A percentile compares a stretch with the other conserved stretches of the same genome.
Evolutionary conservation across 2,888 invertebrate genomes (phyloP).

Genomic region (Diachrysia chrysitis): DNA sequence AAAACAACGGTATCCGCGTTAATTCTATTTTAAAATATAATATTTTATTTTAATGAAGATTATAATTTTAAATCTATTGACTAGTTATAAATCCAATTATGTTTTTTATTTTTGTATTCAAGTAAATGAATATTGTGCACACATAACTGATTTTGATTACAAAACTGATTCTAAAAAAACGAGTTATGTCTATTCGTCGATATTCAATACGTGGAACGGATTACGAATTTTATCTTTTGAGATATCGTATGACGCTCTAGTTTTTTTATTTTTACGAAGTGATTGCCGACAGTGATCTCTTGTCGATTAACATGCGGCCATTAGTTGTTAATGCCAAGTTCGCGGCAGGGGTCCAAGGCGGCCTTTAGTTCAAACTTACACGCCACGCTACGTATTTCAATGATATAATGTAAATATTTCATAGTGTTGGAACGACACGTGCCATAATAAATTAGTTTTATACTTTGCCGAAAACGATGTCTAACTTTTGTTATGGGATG

Average conservation of each 20-base stretch:
- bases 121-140: neutral
- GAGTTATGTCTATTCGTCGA: constrained; percentile 60
- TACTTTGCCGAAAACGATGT: neutral
- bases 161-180: constrained; percentile 42
- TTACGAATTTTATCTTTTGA: constrained; percentile 69
- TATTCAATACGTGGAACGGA: constrained; percentile 72
- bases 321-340: constrained; percentile 73
- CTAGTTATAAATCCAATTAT: constrained; percentile 7
- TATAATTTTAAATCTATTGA: no score
- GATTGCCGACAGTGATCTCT: constrained; percentile 72
- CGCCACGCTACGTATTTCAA: constrained; percentile 42
- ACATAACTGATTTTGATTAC: constrained; percentile 42
- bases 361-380: constrained; percentile 59
- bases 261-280: constrained; percentile 64
- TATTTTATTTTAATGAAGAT: no score
- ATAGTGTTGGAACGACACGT: constrained; percentile 22
- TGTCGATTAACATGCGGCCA: constrained; percentile 76
- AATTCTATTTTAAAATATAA: no score
- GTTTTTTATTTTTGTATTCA: no score
- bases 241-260: constrained; percentile 69
- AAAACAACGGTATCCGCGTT: no score
- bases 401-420: constrained; percentile 47
- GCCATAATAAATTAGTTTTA: constrained; percentile 36
- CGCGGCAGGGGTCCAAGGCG: constrained; percentile 68
- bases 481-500: no score